phyloP scores from a whole-genome alignment of 1,140 invertebrate genomes.

The Danaus plexippus region DNA sequence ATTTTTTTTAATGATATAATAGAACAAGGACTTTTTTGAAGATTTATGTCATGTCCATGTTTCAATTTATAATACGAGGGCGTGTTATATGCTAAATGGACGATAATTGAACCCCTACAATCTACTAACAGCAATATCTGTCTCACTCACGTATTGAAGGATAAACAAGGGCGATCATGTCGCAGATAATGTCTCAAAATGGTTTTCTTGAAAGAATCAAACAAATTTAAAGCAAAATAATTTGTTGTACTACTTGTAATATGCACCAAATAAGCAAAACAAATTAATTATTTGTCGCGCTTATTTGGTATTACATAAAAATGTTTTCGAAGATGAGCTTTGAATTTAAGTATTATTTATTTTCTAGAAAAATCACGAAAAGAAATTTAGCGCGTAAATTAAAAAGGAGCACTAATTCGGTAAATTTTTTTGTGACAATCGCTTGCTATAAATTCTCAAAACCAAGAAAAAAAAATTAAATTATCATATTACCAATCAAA shows the following conservation, averaged over 20 bases:
- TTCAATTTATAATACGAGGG: background rate
- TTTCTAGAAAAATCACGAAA: too few relatives aligned
- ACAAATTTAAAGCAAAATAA: too few relatives aligned
- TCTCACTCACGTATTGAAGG: conserved; percentile 12
- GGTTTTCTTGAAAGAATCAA: too few relatives aligned
- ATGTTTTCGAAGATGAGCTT: background rate
- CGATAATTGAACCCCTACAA: conserved; percentile 13
- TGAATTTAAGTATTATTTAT: too few relatives aligned
- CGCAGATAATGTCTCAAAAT: background rate
- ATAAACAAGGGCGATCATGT: conserved; percentile 17
- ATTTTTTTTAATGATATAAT: background rate
- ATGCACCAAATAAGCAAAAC: background rate
- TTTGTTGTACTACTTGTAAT: background rate
- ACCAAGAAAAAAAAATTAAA: too few relatives aligned
- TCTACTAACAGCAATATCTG: conserved; percentile 6
- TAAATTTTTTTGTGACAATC: too few relatives aligned
- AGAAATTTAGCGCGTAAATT: too few relatives aligned
- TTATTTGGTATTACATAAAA: background rate
- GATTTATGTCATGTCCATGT: background rate
- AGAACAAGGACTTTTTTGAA: background rate
- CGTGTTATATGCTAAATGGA: conserved; percentile 5
- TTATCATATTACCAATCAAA: too few relatives aligned
- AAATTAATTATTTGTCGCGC: conserved; percentile 1
- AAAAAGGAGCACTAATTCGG: too few relatives aligned
- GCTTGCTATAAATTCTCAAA: too few relatives aligned